phyloP scores from a whole-genome alignment of 2,113 vertebrate species.

The Crotalus horridus region DNA sequence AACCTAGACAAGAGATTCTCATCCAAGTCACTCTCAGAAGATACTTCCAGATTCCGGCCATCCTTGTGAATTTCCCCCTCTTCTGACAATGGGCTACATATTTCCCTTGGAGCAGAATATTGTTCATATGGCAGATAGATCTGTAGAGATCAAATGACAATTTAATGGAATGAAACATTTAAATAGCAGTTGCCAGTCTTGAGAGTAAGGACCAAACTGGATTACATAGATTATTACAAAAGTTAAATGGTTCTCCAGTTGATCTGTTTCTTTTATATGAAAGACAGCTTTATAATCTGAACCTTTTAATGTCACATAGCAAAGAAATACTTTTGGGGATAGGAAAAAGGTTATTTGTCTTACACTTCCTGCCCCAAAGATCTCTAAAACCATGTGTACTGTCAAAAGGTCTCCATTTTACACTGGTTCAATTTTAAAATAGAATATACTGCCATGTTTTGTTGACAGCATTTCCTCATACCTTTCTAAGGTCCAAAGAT shows the following conservation, averaged over 20 bases:
- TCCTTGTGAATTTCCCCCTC: conserved; percentile 55
- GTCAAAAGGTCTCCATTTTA: not conserved
- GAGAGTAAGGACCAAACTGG: not conserved
- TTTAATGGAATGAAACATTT: not conserved
- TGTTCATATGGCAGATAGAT: conserved; percentile 30
- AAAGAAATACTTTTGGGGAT: not conserved
- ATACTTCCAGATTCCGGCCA: conserved; percentile 64
- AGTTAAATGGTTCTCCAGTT: not conserved
- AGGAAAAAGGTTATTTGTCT: not conserved
- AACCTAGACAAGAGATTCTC: conserved; percentile 46
- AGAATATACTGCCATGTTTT: not conserved
- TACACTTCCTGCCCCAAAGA: not conserved
- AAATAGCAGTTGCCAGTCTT: not conserved
- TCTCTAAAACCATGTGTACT: not conserved
- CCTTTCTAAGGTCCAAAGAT: not conserved
- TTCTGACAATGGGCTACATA: conserved; percentile 57
- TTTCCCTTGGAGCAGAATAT: not conserved
- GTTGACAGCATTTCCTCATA: not conserved
- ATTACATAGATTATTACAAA: not conserved
- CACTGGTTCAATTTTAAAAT: not conserved
- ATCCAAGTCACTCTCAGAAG: conserved; percentile 66
- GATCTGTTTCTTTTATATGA: not conserved
- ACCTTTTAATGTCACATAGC: not conserved
- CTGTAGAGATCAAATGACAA: conserved; percentile 37
- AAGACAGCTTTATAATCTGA: not conserved